Conservation (phyloP, 2,888 invertebrate genomes). For the Tenodera sinensis region DNA sequence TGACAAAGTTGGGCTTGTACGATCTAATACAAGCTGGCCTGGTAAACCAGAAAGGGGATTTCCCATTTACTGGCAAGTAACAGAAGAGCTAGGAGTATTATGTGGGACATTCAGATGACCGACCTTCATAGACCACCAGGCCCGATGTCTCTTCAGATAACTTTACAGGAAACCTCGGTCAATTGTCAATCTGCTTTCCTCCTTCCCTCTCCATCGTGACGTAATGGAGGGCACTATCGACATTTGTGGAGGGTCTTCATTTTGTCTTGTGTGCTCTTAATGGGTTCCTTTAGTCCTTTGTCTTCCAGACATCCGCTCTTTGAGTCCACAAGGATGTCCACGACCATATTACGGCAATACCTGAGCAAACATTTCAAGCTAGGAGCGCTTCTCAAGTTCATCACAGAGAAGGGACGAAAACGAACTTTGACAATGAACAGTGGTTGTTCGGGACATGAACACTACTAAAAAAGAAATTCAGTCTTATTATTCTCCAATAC, state of each 20-base stretch:
- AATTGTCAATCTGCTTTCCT: background rate
- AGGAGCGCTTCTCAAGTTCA: no score
- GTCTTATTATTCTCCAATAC: no score
- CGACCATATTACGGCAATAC: background rate
- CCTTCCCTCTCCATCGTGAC: background rate
- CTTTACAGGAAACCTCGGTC: background rate
- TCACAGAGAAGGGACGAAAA: no score
- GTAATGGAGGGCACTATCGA: background rate
- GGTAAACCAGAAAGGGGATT: background rate
- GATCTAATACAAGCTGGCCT: no score
- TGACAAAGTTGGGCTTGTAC: no score
- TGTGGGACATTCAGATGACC: no score
- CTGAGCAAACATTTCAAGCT: background rate
- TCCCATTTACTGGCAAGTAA: background rate
- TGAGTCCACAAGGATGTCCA: background rate
- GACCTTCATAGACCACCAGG: no score
- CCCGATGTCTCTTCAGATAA: background rate
- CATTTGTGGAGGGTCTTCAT: background rate
- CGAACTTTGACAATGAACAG: no score
- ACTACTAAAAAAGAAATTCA: no score
- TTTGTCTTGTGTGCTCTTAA: background rate
- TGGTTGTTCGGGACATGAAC: no score
- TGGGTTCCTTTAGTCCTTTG: background rate
- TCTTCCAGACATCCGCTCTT: background rate
- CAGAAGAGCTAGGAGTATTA: background rate